Percentiles rank a stretch among this genome's conserved stretches.
Evolutionary conservation across 2,113 vertebrate genomes (phyloP).

Genomic region (Sminthopsis crassicaudata): DNA sequence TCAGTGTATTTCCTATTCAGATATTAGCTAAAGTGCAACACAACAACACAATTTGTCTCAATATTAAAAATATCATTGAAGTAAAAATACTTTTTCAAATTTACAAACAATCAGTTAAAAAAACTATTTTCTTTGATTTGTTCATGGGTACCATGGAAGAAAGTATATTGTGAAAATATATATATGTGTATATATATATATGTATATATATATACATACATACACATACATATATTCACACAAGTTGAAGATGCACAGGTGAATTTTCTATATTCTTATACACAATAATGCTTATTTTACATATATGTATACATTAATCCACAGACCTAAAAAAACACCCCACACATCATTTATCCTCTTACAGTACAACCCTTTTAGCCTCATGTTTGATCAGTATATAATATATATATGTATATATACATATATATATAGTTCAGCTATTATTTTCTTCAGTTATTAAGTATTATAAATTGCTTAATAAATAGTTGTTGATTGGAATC

Average conservation of each 20-base stretch:
- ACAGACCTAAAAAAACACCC: neutral
- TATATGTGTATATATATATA: neutral
- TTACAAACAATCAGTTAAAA: neutral
- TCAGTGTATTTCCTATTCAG: constrained; percentile 68
- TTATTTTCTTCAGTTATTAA: constrained; percentile 1
- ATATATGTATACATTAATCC: constrained; percentile 29
- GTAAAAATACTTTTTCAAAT: neutral
- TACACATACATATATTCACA: neutral
- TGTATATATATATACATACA: neutral
- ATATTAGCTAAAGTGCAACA: constrained; percentile 80
- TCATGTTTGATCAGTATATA: neutral
- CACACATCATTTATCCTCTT: neutral
- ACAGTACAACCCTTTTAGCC: constrained; percentile 39
- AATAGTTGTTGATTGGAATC: neutral
- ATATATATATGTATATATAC: neutral
- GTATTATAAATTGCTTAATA: neutral
- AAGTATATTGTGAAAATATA: neutral
- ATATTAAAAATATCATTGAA: constrained; percentile 49
- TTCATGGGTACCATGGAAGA: constrained; percentile 30
- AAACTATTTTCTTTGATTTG: constrained; percentile 6
- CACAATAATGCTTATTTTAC: neutral
- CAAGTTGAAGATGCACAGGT: neutral
- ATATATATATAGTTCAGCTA: neutral
- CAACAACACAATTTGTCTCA: constrained; percentile 57
- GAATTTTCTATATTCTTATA: neutral